phyloP scores from a whole-genome alignment of 2,797 vertebrate genomes.

The Chaenodraco wilsoni region DNA sequence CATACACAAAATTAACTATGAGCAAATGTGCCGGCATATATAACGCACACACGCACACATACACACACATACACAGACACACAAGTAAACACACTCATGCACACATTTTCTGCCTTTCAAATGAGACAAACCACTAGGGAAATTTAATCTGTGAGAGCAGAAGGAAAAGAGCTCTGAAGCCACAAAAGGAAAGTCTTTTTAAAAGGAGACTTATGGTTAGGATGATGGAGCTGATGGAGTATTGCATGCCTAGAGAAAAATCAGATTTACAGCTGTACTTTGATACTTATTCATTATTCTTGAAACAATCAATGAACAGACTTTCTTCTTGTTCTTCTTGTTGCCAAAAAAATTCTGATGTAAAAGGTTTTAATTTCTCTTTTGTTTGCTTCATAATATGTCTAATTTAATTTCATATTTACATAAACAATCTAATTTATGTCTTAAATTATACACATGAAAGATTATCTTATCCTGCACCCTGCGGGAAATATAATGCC shows the following conservation, averaged over 20 bases:
- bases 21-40: slow-evolving; percentile 47
- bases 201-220: slow-evolving; percentile 67
- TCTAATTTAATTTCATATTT: slow-evolving; percentile 88
- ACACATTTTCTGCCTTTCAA: slow-evolving; percentile 76
- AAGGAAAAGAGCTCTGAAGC: slow-evolving; percentile 75
- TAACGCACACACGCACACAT: slow-evolving; percentile 4
- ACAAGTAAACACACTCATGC: slow-evolving; percentile 59
- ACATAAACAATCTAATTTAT: slow-evolving; percentile 87
- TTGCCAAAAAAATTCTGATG: slow-evolving; percentile 65
- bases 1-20: slow-evolving; percentile 36
- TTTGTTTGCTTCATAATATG: slow-evolving; percentile 73
- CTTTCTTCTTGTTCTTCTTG: slow-evolving; percentile 58
- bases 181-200: slow-evolving; percentile 71
- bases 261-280: slow-evolving; percentile 73
- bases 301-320: slow-evolving; percentile 69
- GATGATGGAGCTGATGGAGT: slow-evolving; percentile 69
- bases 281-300: slow-evolving; percentile 71
- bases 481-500: slow-evolving; percentile 74
- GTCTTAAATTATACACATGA: slow-evolving; percentile 87
- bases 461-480: slow-evolving; percentile 73
- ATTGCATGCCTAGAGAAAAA: slow-evolving; percentile 68
- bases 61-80: slow-evolving; percentile 23
- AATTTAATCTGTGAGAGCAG: slow-evolving; percentile 77
- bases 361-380: slow-evolving; percentile 64
- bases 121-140: slow-evolving; percentile 83